Conservation (phyloP, 2,113 vertebrate species). For the Muntiacus reevesi region DNA sequence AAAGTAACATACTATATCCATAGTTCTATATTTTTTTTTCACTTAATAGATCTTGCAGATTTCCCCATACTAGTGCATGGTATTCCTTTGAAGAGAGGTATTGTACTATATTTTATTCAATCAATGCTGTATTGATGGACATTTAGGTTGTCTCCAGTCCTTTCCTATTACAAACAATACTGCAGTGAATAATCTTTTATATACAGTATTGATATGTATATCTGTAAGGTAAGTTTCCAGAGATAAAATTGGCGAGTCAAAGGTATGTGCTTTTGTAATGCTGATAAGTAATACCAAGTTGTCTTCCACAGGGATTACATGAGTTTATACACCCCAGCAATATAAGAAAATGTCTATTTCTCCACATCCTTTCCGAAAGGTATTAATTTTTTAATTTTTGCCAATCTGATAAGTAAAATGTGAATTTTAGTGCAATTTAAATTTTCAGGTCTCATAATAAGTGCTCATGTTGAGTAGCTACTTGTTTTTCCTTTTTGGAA, state of each 20-base stretch:
- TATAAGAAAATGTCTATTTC: conserved; percentile 25
- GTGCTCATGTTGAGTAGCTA: neutral
- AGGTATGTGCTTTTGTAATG: neutral
- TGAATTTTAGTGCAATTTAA: neutral
- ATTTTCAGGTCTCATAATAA: neutral
- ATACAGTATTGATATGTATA: neutral
- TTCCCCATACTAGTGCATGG: neutral
- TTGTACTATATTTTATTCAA: neutral
- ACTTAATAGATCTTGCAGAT: neutral
- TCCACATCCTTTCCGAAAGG: neutral
- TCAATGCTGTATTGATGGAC: neutral
- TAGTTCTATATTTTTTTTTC: neutral
- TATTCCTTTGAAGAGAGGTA: neutral
- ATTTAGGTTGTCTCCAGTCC: neutral
- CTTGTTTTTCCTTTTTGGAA: neutral
- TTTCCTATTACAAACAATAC: neutral
- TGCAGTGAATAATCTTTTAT: neutral
- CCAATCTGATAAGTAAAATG: neutral
- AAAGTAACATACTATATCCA: neutral
- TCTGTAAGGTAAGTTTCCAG: neutral
- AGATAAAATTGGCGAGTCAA: neutral
- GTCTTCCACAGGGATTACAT: neutral
- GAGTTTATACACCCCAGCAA: neutral
- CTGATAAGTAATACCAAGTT: neutral
- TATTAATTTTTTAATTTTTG: conserved; percentile 10